Evolutionary conservation across 2,888 invertebrate genomes (phyloP).

Genomic region (Pteria penguin): DNA sequence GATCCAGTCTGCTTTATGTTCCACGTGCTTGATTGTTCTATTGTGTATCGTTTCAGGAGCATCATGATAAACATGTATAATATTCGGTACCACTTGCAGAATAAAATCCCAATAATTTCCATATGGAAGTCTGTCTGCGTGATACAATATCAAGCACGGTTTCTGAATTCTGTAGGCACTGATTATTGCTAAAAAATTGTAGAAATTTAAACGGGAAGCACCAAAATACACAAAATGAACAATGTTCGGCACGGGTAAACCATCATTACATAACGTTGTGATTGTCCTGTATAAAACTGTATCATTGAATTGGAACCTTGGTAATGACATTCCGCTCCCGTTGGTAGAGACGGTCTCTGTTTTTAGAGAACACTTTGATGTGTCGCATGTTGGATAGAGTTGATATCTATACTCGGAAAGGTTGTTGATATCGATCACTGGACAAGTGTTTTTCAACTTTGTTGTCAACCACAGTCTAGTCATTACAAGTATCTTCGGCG

Average conservation of each 20-base stretch:
- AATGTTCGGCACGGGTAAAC: conserved; percentile 53
- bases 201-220: conserved; percentile 51
- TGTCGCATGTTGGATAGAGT: no score
- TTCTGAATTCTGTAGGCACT: conserved; percentile 58
- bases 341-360: no score
- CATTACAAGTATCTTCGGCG: no score
- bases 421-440: no score
- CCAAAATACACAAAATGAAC: conserved; percentile 68
- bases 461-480: no score
- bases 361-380: no score
- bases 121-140: conserved; percentile 56
- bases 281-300: neutral
- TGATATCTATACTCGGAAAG: no score
- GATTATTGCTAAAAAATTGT: conserved; percentile 60
- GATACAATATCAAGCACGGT: conserved; percentile 65
- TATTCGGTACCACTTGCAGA: conserved; percentile 52
- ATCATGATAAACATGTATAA: conserved; percentile 55
- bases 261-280: conserved; percentile 33
- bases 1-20: conserved; percentile 65
- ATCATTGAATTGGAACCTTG: neutral
- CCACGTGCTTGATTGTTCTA: conserved; percentile 48
- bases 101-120: conserved; percentile 61
- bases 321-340: neutral
- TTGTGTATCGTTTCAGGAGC: conserved; percentile 56
- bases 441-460: no score